Evolutionary conservation across 2,113 vertebrate species (phyloP).

Genomic region (Eublepharis macularius): DNA sequence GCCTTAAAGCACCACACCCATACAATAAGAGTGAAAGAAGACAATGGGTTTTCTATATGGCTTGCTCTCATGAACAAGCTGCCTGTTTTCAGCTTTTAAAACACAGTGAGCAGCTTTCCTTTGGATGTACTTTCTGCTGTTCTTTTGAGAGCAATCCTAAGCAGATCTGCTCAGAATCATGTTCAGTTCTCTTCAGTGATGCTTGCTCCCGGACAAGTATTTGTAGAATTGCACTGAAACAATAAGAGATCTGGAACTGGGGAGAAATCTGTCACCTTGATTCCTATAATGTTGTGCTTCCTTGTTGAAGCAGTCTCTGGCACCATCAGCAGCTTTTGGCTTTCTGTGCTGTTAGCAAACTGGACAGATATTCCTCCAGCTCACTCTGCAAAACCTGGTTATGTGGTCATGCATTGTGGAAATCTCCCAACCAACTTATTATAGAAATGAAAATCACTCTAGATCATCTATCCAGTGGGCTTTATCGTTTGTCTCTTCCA

Average conservation of each 20-base stretch:
- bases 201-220: too few relatives aligned
- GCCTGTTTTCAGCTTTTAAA: neutral
- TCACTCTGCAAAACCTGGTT: neutral
- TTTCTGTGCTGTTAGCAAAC: neutral
- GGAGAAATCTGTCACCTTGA: neutral
- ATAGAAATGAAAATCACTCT: neutral
- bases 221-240: neutral
- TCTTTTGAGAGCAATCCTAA: neutral
- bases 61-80: neutral
- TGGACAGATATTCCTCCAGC: neutral
- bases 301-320: neutral
- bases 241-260: neutral
- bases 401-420: neutral
- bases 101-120: neutral
- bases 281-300: neutral
- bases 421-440: neutral
- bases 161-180: too few relatives aligned
- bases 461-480: neutral
- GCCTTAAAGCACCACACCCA: too few relatives aligned
- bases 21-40: neutral
- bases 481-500: neutral
- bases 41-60: neutral
- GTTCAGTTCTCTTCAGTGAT: too few relatives aligned
- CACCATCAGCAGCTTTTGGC: neutral
- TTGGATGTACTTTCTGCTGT: neutral